Conservation (phyloP, 2,113 vertebrate species). For the Ptilorrhoa leucosticta region DNA sequence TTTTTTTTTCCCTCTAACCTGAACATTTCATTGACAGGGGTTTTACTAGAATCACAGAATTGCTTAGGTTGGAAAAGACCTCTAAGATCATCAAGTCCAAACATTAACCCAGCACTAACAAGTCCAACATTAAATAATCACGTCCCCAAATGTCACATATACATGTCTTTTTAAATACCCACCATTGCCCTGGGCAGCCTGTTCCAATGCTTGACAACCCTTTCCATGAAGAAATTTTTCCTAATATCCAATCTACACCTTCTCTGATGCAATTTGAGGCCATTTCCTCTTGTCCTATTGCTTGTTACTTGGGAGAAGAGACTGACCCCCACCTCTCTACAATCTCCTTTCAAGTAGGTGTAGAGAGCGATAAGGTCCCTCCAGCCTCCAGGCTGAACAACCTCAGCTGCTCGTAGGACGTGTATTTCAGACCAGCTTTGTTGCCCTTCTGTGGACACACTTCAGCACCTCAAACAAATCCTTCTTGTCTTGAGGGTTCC, state of each 20-base stretch:
- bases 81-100: neutral
- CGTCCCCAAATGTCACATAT: no score
- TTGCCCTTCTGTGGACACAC: neutral
- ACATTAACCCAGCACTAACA: neutral
- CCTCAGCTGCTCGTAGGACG: neutral
- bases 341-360: neutral
- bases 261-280: neutral
- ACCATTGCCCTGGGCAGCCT: neutral
- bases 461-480: neutral
- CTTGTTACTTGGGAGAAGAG: neutral
- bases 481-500: neutral
- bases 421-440: neutral
- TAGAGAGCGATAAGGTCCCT: neutral
- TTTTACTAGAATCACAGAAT: neutral
- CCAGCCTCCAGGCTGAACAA: neutral
- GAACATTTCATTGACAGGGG: neutral
- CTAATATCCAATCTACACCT: neutral
- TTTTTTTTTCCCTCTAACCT: neutral
- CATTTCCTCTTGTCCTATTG: neutral
- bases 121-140: neutral
- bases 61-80: neutral
- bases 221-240: neutral
- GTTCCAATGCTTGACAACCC: neutral
- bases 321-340: neutral
- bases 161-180: neutral